Evolutionary conservation across 2,113 vertebrate genomes (phyloP).

Genomic region (Sturnira hondurensis): DNA sequence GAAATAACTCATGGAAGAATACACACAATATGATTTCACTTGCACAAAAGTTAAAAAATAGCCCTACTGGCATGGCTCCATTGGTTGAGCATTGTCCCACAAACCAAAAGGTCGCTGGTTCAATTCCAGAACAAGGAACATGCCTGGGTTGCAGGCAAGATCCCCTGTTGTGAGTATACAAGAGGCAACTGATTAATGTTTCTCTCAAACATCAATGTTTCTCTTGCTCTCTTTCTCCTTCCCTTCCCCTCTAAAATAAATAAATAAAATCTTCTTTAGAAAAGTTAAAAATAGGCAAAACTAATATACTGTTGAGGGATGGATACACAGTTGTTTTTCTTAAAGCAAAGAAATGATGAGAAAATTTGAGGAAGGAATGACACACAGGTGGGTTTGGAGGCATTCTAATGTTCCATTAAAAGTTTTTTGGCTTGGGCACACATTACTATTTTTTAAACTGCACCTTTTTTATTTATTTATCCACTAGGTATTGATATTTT

Average conservation of each 20-base stretch:
- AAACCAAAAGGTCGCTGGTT: too few relatives aligned
- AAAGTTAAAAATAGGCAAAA: not conserved
- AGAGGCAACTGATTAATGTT: too few relatives aligned
- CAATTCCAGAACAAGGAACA: too few relatives aligned
- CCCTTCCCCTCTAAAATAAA: too few relatives aligned
- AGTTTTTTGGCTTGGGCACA: not conserved
- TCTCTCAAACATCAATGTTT: too few relatives aligned
- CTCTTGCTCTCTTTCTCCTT: too few relatives aligned
- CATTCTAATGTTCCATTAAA: not conserved
- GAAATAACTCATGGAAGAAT: not conserved
- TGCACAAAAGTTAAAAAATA: not conserved
- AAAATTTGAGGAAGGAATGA: not conserved
- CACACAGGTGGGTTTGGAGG: not conserved
- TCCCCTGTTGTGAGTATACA: too few relatives aligned
- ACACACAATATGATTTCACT: not conserved
- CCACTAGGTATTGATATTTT: not conserved
- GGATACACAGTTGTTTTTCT: not conserved
- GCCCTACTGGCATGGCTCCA: too few relatives aligned
- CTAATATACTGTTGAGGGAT: not conserved
- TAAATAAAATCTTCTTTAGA: too few relatives aligned
- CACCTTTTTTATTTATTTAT: not conserved
- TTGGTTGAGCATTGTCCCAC: too few relatives aligned
- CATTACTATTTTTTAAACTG: not conserved
- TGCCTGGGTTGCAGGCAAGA: too few relatives aligned
- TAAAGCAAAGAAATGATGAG: not conserved